Evolutionary conservation across 2,797 vertebrate species (phyloP), one percentile per base, ranked within the genome.

Genomic region (Catamblyrhynchus diadema): DNA sequence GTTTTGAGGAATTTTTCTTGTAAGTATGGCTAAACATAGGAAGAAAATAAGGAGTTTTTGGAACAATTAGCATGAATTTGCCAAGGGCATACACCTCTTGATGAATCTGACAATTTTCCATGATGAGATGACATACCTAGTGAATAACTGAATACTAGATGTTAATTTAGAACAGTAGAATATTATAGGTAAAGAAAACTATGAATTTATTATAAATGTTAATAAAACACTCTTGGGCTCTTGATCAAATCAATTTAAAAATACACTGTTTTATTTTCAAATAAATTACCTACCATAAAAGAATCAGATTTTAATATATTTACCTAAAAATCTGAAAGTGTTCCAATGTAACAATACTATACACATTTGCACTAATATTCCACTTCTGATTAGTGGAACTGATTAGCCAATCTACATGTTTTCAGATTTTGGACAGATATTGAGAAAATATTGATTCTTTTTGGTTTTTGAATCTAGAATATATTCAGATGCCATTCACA

Each of bases 361-460:
- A n/a, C 1, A 61, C 1, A 0, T 65, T 44, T 74, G 1, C 2
- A 82, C 3, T 32, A 60, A 16, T 71, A 57, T 51, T 60, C 4
- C 14, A 28, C 5, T 60, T 83, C 8, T 47, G 2, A 19, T 39
- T 37, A 37, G 37, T 37, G 37, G 37, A 37, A 37, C 12, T 12
- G 37, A 37, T 37, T 37, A 37, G 37, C 37, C 37, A 37, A 37
- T 53, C 7, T 15, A 60, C 6, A 32, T 0, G 12, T 70, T 66
- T 75, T 83, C 20, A 18, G 33, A 42, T 25, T 56, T 21, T 44
- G 4, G 18, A 47, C 3, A 59, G 10, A 35, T 54, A 30, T 32
- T 57, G 9, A 33, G 12, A 71, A 22, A 57, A 37, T 44, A 28
- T 37, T 2, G 2, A 21, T 44, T 33, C 2, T 14, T 67, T 66